Conservation (phyloP, 2,797 vertebrate species). For the Chrysocyon brachyurus region DNA sequence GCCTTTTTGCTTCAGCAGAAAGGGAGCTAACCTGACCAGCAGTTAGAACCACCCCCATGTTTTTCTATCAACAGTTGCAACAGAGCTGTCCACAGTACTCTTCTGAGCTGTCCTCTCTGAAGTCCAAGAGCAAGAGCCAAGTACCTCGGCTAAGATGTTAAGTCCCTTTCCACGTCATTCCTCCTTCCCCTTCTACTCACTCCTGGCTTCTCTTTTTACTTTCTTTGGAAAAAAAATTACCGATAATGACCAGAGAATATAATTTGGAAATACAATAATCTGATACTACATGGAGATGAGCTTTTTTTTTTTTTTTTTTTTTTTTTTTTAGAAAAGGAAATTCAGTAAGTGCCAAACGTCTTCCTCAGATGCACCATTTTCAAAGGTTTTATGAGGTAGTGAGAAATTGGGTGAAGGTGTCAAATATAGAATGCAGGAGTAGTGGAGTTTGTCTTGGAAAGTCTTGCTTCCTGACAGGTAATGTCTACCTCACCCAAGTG, state of each 20-base stretch:
- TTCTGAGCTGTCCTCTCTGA: slow-evolving; percentile 38
- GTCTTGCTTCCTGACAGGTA: background rate
- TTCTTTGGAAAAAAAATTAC: slow-evolving; percentile 56
- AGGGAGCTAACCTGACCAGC: slow-evolving; percentile 20
- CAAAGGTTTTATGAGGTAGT: slow-evolving; percentile 61
- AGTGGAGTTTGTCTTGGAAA: slow-evolving; percentile 19
- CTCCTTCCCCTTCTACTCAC: background rate
- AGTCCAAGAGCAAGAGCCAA: background rate
- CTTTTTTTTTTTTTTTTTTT: background rate
- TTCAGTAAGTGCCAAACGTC: slow-evolving; percentile 45
- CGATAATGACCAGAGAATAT: slow-evolving; percentile 27
- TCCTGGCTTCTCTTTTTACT: background rate
- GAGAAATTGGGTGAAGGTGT: slow-evolving; percentile 54
- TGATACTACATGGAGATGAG: background rate
- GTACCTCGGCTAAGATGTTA: background rate
- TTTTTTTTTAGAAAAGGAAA: slow-evolving; percentile 28
- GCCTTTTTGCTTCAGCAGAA: slow-evolving; percentile 45
- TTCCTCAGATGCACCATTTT: background rate
- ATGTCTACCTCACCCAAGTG: background rate
- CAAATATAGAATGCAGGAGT: slow-evolving; percentile 56
- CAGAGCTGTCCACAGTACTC: background rate
- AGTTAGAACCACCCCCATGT: background rate
- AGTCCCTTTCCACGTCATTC: background rate
- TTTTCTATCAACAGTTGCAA: slow-evolving; percentile 57
- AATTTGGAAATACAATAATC: slow-evolving; percentile 56